Evolutionary conservation across 2,888 invertebrate genomes (phyloP).

Genomic region (Cryptocephalus moraei): DNA sequence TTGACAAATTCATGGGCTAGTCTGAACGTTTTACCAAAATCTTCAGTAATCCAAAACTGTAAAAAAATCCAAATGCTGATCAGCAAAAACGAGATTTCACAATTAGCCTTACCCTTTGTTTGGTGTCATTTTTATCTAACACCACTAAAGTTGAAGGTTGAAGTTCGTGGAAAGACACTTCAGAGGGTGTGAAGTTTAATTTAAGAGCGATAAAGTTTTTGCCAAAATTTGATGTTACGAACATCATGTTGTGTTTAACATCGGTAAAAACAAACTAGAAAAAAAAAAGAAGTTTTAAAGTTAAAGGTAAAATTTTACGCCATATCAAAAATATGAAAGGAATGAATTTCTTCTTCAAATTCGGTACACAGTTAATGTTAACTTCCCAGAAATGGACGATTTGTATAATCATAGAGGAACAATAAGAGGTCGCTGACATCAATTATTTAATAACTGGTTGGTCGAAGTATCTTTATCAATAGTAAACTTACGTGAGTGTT

Average conservation of each 20-base stretch:
- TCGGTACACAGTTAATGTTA: too few species aligned
- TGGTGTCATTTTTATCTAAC: constrained; percentile 60
- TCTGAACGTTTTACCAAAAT: constrained; percentile 65
- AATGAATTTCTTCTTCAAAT: too few species aligned
- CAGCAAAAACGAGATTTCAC: background rate
- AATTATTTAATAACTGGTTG: background rate
- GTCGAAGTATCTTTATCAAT: background rate
- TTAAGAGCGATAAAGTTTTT: constrained; percentile 50
- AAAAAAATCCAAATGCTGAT: constrained; percentile 18
- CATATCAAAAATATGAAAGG: too few species aligned
- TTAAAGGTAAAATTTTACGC: too few species aligned
- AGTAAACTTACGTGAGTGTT: constrained; percentile 64
- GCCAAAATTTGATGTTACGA: constrained; percentile 67
- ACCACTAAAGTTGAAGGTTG: constrained; percentile 60
- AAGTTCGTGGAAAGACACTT: constrained; percentile 65
- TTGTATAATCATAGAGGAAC: too few species aligned
- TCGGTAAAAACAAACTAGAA: constrained; percentile 81
- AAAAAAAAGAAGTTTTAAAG: constrained; percentile 11
- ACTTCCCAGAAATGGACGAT: too few species aligned
- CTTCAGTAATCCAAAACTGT: constrained; percentile 65
- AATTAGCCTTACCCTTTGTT: constrained; percentile 44
- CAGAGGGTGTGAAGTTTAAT: constrained; percentile 66
- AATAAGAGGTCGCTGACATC: too few species aligned
- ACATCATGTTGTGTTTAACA: constrained; percentile 62
- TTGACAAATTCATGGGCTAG: constrained; percentile 64